These are phyloP conservation scores for Eudasyphora cyanicolor DNA, from an alignment of 2,888 invertebrate genomes.

Conservation along the genomic window DNA sequence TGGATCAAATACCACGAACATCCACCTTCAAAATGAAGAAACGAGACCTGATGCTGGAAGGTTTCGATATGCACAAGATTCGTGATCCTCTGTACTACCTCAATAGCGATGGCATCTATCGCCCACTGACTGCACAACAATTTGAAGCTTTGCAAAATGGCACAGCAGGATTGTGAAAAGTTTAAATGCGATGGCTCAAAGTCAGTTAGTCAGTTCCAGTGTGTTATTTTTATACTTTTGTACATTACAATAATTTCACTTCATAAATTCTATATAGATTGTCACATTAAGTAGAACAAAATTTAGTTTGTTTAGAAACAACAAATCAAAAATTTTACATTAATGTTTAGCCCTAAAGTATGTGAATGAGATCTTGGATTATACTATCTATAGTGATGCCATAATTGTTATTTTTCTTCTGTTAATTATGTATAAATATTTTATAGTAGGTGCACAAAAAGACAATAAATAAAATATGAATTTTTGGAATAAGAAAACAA, in stretches of 20 bases:
- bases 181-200: too few species aligned
- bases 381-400: not conserved
- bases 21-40: constrained; percentile 97
- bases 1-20: constrained; percentile 89
- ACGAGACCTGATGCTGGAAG: constrained; percentile 90
- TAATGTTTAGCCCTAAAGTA: not conserved
- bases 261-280: not conserved
- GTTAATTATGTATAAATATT: not conserved
- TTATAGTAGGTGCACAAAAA: constrained; percentile 14
- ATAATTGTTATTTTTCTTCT: not conserved
- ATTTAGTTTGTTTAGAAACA: not conserved
- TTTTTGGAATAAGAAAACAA: too few species aligned
- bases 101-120: constrained; percentile 81
- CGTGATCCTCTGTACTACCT: constrained; percentile 89
- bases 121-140: constrained; percentile 80
- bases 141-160: constrained; percentile 81
- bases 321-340: not conserved
- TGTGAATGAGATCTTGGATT: not conserved
- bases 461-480: constrained; percentile 30
- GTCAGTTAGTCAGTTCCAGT: not conserved
- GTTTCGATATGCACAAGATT: constrained; percentile 87
- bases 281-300: not conserved
- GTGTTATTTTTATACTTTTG: not conserved
- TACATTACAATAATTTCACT: not conserved
- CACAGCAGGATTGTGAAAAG: constrained; percentile 81